phyloP scores from a whole-genome alignment of 1,140 invertebrate genomes.

The Oryctes rhinoceros region DNA sequence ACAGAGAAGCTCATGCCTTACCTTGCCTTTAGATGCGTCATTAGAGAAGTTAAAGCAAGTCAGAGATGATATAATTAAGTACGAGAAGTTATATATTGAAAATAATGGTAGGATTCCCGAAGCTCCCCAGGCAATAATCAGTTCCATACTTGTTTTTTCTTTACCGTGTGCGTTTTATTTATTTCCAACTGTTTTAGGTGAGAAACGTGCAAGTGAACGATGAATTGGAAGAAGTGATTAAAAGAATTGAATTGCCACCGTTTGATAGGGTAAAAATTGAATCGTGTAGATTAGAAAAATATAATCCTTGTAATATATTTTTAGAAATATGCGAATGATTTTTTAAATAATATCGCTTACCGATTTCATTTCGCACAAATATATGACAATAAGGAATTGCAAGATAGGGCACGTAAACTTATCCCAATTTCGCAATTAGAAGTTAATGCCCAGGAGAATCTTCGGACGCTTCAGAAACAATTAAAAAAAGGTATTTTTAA shows the following conservation, averaged over 20 bases:
- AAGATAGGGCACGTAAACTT: constrained; percentile 65
- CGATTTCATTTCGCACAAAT: constrained; percentile 68
- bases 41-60: constrained; percentile 43
- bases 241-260: constrained; percentile 41
- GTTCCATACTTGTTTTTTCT: background rate
- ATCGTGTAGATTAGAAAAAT: background rate
- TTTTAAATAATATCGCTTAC: constrained; percentile 65
- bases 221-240: constrained; percentile 41
- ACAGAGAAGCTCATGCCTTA: constrained; percentile 40
- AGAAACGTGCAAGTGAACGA: background rate
- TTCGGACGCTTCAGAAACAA: constrained; percentile 69
- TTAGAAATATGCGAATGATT: constrained; percentile 59
- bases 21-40: constrained; percentile 40
- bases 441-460: constrained; percentile 67
- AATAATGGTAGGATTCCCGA: background rate
- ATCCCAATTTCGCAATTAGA: constrained; percentile 72
- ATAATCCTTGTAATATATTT: constrained; percentile 35
- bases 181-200: background rate
- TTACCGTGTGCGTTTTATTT: background rate
- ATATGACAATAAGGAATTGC: constrained; percentile 72
- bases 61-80: constrained; percentile 35
- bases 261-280: constrained; percentile 39
- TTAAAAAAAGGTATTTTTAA: constrained; percentile 62
- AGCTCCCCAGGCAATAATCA: background rate
- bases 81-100: constrained; percentile 20